These are phyloP conservation scores for Staurois parvus DNA, from an alignment of 2,797 vertebrate genomes.

Conservation along the genomic window DNA sequence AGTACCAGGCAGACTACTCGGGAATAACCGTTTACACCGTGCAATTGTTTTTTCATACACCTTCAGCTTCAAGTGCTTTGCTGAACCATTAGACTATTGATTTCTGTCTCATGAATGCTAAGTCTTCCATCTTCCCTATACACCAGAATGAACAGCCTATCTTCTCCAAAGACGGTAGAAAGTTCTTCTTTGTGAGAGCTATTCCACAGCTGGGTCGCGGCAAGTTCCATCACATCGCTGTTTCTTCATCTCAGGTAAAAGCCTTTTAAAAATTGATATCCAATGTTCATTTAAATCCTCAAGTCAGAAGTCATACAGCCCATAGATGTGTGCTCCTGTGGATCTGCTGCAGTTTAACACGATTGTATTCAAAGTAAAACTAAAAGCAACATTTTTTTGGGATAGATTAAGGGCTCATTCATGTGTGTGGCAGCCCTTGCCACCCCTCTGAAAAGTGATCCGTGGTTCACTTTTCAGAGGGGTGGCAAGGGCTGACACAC, in stretches of 20 bases:
- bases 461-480: too few relatives aligned
- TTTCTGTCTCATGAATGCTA: conserved; percentile 42
- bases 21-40: conserved; percentile 33
- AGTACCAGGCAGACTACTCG: conserved; percentile 1
- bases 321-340: too few relatives aligned
- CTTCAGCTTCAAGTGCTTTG: conserved; percentile 31
- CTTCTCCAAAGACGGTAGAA: conserved; percentile 91
- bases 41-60: conserved; percentile 36
- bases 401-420: too few relatives aligned
- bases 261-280: background rate
- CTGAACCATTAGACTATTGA: conserved; percentile 46
- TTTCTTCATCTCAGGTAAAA: conserved; percentile 89
- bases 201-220: conserved; percentile 94
- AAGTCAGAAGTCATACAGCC: too few relatives aligned
- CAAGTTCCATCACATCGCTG: conserved; percentile 94
- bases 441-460: too few relatives aligned
- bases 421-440: too few relatives aligned
- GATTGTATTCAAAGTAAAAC: too few relatives aligned
- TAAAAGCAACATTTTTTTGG: too few relatives aligned
- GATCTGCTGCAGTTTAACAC: too few relatives aligned
- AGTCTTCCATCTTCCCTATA: conserved; percentile 14
- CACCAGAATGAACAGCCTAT: conserved; percentile 90
- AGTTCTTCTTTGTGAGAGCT: conserved; percentile 93
- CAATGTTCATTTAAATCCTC: background rate
- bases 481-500: too few relatives aligned